A percentile compares a stretch with the other conserved stretches of the same genome.
Evolutionary conservation across 2,888 invertebrate species (phyloP).

Genomic region (Philopedon plagiatum): DNA sequence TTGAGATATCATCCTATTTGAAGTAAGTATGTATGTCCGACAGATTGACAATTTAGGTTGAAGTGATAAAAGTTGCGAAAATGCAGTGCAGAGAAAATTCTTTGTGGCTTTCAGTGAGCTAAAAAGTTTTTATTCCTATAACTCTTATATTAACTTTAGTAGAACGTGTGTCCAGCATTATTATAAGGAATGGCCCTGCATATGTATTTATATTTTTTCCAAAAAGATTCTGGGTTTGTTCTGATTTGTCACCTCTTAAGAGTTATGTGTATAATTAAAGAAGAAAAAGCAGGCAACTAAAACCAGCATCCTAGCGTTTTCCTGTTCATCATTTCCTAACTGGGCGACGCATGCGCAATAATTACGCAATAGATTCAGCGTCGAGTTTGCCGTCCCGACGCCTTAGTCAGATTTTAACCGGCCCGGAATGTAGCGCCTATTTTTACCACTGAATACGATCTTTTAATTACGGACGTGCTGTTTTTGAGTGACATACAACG

Average conservation of each 20-base stretch:
- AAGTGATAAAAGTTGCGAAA: no score
- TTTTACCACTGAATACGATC: constrained; percentile 40
- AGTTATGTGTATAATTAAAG: constrained; percentile 42
- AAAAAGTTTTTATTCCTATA: no score
- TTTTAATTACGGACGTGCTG: constrained; percentile 30
- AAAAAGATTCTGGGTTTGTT: neutral
- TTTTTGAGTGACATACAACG: constrained; percentile 28
- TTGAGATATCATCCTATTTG: neutral
- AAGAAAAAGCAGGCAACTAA: constrained; percentile 37
- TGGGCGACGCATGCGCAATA: constrained; percentile 47
- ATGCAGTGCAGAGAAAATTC: no score
- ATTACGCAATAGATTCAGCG: constrained; percentile 46
- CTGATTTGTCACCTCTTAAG: constrained; percentile 18
- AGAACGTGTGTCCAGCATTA: no score
- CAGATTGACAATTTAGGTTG: neutral
- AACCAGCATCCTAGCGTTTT: constrained; percentile 47
- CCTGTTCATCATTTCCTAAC: constrained; percentile 45
- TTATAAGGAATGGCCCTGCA: no score
- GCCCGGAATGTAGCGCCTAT: constrained; percentile 38
- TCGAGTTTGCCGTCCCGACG: constrained; percentile 45
- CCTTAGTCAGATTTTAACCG: constrained; percentile 41
- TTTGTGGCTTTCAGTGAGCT: no score
- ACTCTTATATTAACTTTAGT: no score
- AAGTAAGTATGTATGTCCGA: neutral
- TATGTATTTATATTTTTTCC: neutral